A percentile compares a stretch with the other conserved stretches of the same genome.
phyloP scores from a whole-genome alignment of 2,797 vertebrate species.

The Scolopax bukidnonensis region DNA sequence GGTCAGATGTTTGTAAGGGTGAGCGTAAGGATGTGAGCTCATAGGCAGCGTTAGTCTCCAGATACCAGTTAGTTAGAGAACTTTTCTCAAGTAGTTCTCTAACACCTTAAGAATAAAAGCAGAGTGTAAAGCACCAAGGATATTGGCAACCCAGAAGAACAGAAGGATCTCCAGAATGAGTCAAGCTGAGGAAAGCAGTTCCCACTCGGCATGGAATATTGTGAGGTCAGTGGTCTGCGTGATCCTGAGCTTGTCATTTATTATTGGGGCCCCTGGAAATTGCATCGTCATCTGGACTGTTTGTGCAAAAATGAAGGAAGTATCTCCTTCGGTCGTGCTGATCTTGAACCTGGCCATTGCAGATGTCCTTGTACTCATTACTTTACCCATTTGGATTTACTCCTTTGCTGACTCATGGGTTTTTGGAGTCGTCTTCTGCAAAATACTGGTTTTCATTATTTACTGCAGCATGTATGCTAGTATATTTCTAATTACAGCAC shows the following conservation, averaged over 20 bases:
- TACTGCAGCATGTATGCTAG: conserved; percentile 89
- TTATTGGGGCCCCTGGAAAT: conserved; percentile 86
- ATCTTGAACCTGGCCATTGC: conserved; percentile 87
- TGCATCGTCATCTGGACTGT: conserved; percentile 88
- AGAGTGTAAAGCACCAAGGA: background rate
- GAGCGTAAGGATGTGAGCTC: conserved; percentile 15
- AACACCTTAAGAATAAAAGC: background rate
- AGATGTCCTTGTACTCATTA: conserved; percentile 87
- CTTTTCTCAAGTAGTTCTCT: background rate
- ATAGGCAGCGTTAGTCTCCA: background rate
- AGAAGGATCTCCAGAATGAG: background rate
- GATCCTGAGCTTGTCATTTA: conserved; percentile 84
- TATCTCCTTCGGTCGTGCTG: conserved; percentile 84
- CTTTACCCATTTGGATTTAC: conserved; percentile 90
- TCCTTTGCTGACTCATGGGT: conserved; percentile 83
- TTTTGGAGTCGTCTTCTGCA: conserved; percentile 79
- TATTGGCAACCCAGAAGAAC: background rate
- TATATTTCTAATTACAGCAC: conserved; percentile 86
- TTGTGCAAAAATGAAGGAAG: conserved; percentile 79
- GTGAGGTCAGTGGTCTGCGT: conserved; percentile 74
- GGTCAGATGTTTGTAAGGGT: background rate
- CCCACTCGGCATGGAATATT: background rate
- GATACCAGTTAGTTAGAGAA: background rate
- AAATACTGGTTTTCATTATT: conserved; percentile 82
- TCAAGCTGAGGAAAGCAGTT: background rate